Conservation (phyloP, 2,113 vertebrate genomes). For the Gnathonemus echidnorhynchus region DNA sequence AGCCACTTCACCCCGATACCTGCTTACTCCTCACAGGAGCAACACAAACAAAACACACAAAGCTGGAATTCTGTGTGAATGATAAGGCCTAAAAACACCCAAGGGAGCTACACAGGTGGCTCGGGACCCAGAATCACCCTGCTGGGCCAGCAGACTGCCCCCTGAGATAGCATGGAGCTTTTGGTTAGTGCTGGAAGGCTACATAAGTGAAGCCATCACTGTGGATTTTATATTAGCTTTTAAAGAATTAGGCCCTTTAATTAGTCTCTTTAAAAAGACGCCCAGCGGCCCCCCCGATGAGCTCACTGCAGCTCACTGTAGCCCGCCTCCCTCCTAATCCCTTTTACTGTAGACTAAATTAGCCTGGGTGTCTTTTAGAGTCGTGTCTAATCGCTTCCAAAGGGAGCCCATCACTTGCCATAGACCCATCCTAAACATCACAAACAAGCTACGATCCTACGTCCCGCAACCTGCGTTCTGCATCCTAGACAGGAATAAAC, state of each 20-base stretch:
- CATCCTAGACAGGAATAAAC: background rate
- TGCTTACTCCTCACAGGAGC: background rate
- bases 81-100: background rate
- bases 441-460: background rate
- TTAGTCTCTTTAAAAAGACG: background rate
- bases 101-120: background rate
- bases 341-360: background rate
- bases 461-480: background rate
- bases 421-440: background rate
- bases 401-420: background rate
- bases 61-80: background rate
- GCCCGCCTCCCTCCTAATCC: background rate
- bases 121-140: background rate
- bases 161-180: background rate
- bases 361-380: background rate
- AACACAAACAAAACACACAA: background rate
- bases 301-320: background rate
- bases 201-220: background rate
- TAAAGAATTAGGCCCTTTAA: background rate
- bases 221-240: background rate
- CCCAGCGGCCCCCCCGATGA: background rate
- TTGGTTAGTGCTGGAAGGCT: background rate
- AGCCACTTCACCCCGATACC: background rate
- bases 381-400: background rate
- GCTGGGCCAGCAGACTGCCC: background rate